Evolutionary conservation across 2,888 invertebrate species (phyloP).

Genomic region (Synanthedon andrenaeformis): DNA sequence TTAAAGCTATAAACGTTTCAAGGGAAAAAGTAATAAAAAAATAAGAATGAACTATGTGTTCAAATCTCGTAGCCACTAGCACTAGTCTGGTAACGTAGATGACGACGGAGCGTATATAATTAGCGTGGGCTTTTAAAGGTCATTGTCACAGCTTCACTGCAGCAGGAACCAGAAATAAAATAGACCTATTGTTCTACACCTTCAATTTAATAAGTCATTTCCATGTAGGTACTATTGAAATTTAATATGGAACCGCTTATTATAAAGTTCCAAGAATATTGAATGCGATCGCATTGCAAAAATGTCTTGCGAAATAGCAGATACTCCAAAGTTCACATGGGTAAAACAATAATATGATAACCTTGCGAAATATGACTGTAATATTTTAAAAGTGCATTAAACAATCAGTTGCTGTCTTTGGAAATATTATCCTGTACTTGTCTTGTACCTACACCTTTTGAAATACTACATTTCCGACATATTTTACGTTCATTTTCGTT

Average conservation of each 20-base stretch:
- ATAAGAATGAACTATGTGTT: background rate
- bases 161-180: slow-evolving; percentile 40
- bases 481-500: no score
- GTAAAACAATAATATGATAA: no score
- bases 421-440: no score
- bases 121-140: slow-evolving; percentile 66
- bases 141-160: slow-evolving; percentile 59
- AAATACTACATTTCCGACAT: no score
- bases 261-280: background rate
- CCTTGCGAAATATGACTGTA: no score
- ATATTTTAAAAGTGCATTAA: no score
- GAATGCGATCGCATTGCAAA: background rate
- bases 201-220: background rate
- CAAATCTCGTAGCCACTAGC: slow-evolving; percentile 22
- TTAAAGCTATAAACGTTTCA: background rate
- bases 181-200: slow-evolving; percentile 33
- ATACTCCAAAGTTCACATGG: no score
- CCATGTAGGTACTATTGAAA: background rate
- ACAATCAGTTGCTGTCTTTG: no score
- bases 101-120: slow-evolving; percentile 49
- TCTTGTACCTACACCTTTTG: no score
- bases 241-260: background rate
- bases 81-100: slow-evolving; percentile 44
- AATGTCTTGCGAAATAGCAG: background rate
- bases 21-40: background rate